A percentile compares a stretch with the other conserved stretches of the same genome.
Conservation (phyloP, 53 echinoderm and acorn worm species). For the Paelopatides confundens region DNA sequence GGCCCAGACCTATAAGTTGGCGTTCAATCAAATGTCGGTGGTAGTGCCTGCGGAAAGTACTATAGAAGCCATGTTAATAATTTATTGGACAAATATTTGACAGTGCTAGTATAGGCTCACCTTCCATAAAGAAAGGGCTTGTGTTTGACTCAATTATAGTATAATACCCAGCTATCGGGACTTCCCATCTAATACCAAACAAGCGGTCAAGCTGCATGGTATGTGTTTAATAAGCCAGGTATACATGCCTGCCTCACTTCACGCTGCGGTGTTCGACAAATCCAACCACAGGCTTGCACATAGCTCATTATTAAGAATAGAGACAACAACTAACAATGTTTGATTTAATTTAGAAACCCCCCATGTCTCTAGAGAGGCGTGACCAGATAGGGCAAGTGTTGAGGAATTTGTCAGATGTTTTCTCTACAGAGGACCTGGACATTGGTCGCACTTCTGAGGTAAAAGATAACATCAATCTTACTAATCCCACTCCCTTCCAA, state of each 20-base stretch:
- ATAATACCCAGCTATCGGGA: not conserved
- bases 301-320: not conserved
- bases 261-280: not conserved
- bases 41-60: not conserved
- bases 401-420: not conserved
- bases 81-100: not conserved
- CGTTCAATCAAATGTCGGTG: not conserved
- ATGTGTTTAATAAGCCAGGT: not conserved
- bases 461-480: conserved; percentile 16
- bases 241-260: not conserved
- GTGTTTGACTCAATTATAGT: not conserved
- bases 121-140: not conserved
- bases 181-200: not conserved
- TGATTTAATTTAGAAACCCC: conserved; percentile 47
- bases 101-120: conserved; percentile 47
- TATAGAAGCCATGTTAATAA: not conserved
- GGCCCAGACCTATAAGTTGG: not conserved
- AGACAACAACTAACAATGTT: not conserved
- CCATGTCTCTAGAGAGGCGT: conserved; percentile 22
- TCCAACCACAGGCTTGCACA: conserved; percentile 11
- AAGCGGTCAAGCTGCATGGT: conserved; percentile 27
- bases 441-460: conserved; percentile 44
- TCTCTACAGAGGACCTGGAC: conserved; percentile 48
- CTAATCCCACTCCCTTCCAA: conserved; percentile 34
- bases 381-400: conserved; percentile 8